These are phyloP conservation scores for Gadopsis marmoratus DNA, from an alignment of 2,797 vertebrate species.

Conservation along the genomic window DNA sequence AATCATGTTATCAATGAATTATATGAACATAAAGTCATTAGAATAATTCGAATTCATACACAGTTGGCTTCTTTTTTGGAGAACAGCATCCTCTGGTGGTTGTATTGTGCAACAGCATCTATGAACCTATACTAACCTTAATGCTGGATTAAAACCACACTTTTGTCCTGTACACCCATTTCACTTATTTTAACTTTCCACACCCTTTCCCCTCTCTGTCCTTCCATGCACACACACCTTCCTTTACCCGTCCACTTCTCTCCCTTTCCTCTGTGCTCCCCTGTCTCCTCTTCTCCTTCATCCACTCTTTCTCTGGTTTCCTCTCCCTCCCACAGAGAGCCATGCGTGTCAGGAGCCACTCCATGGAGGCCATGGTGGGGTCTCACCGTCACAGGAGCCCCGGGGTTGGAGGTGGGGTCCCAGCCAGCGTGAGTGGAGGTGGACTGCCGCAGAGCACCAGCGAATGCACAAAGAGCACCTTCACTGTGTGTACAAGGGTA, in stretches of 20 bases:
- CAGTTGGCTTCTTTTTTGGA: slow-evolving; percentile 14
- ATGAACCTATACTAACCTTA: background rate
- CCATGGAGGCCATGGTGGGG: slow-evolving; percentile 98
- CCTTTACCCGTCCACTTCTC: background rate
- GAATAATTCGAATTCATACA: background rate
- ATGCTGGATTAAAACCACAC: background rate
- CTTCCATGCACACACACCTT: background rate
- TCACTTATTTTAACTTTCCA: background rate
- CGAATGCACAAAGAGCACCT: slow-evolving; percentile 96
- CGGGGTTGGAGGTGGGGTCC: slow-evolving; percentile 85
- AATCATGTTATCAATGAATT: background rate
- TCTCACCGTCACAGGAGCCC: slow-evolving; percentile 91
- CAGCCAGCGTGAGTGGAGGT: slow-evolving; percentile 94
- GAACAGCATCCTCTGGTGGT: slow-evolving; percentile 58
- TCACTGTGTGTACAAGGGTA: slow-evolving; percentile 88
- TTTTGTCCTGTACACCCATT: background rate
- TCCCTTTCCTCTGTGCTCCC: background rate
- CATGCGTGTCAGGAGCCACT: slow-evolving; percentile 96
- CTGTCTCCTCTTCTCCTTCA: background rate
- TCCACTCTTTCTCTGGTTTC: background rate
- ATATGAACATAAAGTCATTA: background rate
- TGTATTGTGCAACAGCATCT: background rate
- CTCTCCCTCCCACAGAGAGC: slow-evolving; percentile 87
- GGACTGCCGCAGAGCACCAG: slow-evolving; percentile 90
- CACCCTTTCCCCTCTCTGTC: background rate